Evolutionary conservation across 2,888 invertebrate genomes (phyloP).

Genomic region (Pollenia amentaria): DNA sequence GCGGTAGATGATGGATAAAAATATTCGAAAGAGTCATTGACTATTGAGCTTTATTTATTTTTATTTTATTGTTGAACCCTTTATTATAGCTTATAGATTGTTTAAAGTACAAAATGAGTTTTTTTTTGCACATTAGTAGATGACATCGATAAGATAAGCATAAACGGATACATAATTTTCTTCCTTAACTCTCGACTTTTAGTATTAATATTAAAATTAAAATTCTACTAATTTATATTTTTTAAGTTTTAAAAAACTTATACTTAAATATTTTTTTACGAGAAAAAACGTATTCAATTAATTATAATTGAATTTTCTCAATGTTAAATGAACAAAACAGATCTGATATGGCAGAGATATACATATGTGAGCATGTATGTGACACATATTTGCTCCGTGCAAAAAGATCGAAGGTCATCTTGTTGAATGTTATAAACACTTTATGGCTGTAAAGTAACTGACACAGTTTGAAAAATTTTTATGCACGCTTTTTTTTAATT

Average conservation of each 20-base stretch:
- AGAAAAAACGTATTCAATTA: constrained; percentile 31
- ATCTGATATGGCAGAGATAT: no score
- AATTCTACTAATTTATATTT: background rate
- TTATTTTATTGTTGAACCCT: no score
- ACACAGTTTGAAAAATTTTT: background rate
- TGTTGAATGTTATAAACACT: constrained; percentile 29
- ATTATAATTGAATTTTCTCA: constrained; percentile 38
- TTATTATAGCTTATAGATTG: no score
- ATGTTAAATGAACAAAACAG: constrained; percentile 32
- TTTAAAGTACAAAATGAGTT: no score
- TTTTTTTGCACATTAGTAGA: no score
- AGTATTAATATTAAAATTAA: no score
- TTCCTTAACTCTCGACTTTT: no score
- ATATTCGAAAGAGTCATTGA: no score
- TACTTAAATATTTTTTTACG: constrained; percentile 15
- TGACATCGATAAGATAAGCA: no score
- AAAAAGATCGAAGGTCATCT: constrained; percentile 44
- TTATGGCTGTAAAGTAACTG: constrained; percentile 8
- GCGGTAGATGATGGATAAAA: no score
- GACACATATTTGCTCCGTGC: constrained; percentile 39
- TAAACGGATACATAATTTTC: no score
- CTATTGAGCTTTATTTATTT: no score
- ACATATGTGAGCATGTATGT: background rate
- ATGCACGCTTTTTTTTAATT: background rate
- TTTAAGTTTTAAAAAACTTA: constrained; percentile 5